Conservation (phyloP, 1,140 invertebrate species). For the Pogonus chalceus region DNA sequence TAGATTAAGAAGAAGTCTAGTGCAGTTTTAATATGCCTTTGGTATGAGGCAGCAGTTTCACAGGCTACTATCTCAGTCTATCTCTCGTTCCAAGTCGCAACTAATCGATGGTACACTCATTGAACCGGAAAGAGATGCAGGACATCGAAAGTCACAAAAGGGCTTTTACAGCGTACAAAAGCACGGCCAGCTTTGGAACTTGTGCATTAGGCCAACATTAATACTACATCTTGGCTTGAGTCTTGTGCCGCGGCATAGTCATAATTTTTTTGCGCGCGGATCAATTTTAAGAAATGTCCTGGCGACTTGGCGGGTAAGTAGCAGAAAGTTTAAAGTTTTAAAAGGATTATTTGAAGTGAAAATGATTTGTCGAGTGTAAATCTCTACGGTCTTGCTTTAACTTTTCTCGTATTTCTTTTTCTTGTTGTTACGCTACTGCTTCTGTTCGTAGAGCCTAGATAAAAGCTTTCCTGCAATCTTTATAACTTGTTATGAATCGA, state of each 20-base stretch:
- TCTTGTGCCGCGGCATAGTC: not conserved
- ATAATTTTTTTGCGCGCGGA: not conserved
- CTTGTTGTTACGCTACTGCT: not conserved
- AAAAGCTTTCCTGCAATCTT: no score
- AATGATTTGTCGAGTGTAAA: constrained; percentile 7
- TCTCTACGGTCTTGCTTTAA: not conserved
- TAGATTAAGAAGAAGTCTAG: no score
- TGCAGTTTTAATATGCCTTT: no score
- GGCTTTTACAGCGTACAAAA: constrained; percentile 1
- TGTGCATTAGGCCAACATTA: constrained; percentile 1
- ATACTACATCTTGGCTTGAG: no score
- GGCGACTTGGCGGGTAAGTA: not conserved
- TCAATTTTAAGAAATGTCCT: constrained; percentile 6
- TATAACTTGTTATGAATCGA: no score
- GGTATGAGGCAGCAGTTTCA: no score
- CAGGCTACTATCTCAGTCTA: no score
- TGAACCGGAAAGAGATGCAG: not conserved
- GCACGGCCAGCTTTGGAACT: not conserved
- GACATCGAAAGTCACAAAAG: constrained; percentile 5
- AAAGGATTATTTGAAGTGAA: constrained; percentile 7
- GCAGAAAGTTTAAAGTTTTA: constrained; percentile 3
- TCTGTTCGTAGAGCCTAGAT: not conserved
- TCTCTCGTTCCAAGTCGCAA: no score
- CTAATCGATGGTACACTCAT: not conserved
- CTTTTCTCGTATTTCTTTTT: constrained; percentile 3